phyloP scores from a whole-genome alignment of 64 coral and sea anemone species.

The Acropora yongei region DNA sequence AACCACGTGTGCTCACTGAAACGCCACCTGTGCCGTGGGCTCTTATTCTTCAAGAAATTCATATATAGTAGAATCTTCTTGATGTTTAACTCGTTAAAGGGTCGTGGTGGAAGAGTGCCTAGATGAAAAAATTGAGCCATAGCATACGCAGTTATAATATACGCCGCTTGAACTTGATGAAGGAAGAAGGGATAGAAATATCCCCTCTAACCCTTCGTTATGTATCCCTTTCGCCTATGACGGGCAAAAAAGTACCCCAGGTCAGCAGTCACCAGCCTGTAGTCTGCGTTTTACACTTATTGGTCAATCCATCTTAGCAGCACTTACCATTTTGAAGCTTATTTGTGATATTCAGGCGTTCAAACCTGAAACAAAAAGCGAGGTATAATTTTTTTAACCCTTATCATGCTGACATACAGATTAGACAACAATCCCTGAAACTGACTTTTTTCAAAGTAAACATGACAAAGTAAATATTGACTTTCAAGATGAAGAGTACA shows the following conservation, averaged over 20 bases:
- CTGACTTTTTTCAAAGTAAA: no score
- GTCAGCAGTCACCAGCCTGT: no score
- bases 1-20: conserved; percentile 89
- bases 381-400: neutral
- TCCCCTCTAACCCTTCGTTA: no score
- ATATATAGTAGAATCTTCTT: conserved; percentile 69
- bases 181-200: no score
- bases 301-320: neutral
- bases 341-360: neutral
- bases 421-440: neutral
- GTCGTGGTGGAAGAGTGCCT: conserved; percentile 49
- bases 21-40: conserved; percentile 74
- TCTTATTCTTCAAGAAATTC: conserved; percentile 82
- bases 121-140: neutral
- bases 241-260: no score
- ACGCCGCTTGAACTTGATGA: no score
- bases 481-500: no score
- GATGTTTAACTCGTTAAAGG: conserved; percentile 69
- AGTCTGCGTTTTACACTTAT: no score
- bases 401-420: neutral
- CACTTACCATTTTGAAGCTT: conserved; percentile 2
- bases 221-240: no score
- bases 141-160: no score
- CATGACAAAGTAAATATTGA: no score
- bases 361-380: neutral